A percentile compares a stretch with the other conserved stretches of the same genome.
Conservation (phyloP, 1,140 invertebrate genomes). For the Rhysida immarginata region DNA sequence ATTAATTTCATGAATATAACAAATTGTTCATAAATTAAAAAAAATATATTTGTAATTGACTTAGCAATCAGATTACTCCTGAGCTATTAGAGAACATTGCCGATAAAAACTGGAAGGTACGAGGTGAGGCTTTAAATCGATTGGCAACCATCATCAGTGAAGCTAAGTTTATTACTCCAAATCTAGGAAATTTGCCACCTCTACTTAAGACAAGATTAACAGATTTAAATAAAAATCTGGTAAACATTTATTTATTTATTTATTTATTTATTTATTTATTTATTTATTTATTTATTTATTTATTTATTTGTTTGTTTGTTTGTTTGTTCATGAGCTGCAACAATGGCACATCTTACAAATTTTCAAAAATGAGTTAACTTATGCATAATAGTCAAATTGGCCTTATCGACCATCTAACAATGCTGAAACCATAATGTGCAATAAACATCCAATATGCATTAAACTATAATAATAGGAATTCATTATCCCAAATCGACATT, state of each 20-base stretch:
- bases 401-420: too few species aligned
- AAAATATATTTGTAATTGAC: neutral
- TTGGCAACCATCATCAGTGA: constrained; percentile 54
- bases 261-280: too few species aligned
- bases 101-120: constrained; percentile 90
- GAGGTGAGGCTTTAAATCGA: constrained; percentile 68
- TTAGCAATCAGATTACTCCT: constrained; percentile 69
- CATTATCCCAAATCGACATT: neutral
- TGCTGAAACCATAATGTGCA: too few species aligned
- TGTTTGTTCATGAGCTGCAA: too few species aligned
- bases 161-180: constrained; percentile 60
- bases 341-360: too few species aligned
- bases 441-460: too few species aligned
- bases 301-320: too few species aligned
- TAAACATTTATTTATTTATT: too few species aligned
- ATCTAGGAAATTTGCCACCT: constrained; percentile 64
- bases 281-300: too few species aligned
- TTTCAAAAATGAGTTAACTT: too few species aligned
- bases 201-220: constrained; percentile 54
- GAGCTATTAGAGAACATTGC: constrained; percentile 59
- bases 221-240: constrained; percentile 81
- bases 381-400: too few species aligned
- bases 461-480: neutral
- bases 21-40: neutral
- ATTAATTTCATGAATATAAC: too few species aligned